Conservation (phyloP, 2,797 vertebrate genomes). For the Paratrypauchen microcephalus region DNA sequence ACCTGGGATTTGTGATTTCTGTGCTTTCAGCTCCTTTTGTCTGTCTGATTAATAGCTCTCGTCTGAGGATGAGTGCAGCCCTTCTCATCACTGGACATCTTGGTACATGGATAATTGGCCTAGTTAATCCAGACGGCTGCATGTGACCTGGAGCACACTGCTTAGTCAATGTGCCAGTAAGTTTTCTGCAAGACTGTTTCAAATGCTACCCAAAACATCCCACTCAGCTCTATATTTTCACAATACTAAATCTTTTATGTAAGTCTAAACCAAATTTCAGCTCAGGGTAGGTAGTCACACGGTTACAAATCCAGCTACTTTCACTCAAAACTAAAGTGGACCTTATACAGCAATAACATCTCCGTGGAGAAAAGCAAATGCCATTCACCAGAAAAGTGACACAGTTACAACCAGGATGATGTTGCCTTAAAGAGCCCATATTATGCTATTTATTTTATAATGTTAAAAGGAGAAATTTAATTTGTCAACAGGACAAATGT, state of each 20-base stretch:
- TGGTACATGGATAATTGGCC: conserved; percentile 67
- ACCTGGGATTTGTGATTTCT: conserved; percentile 45
- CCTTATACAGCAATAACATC: too few species aligned
- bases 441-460: too few species aligned
- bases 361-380: too few species aligned
- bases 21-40: conserved; percentile 48
- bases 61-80: conserved; percentile 50
- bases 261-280: background rate
- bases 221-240: conserved; percentile 17
- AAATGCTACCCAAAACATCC: conserved; percentile 61
- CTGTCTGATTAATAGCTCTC: conserved; percentile 68
- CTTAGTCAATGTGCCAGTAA: conserved; percentile 61
- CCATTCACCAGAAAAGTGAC: too few species aligned
- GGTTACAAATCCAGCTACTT: too few species aligned
- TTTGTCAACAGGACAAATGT: too few species aligned
- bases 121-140: conserved; percentile 58
- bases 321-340: too few species aligned
- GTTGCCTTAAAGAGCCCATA: too few species aligned
- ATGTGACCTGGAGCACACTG: conserved; percentile 42
- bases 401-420: too few species aligned
- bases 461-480: too few species aligned
- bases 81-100: conserved; percentile 57
- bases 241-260: conserved; percentile 19
- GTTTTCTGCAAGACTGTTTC: conserved; percentile 56
- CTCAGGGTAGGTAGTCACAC: background rate